Evolutionary conservation across 2,113 vertebrate genomes (phyloP).

Genomic region (Mormyrus lacerda): DNA sequence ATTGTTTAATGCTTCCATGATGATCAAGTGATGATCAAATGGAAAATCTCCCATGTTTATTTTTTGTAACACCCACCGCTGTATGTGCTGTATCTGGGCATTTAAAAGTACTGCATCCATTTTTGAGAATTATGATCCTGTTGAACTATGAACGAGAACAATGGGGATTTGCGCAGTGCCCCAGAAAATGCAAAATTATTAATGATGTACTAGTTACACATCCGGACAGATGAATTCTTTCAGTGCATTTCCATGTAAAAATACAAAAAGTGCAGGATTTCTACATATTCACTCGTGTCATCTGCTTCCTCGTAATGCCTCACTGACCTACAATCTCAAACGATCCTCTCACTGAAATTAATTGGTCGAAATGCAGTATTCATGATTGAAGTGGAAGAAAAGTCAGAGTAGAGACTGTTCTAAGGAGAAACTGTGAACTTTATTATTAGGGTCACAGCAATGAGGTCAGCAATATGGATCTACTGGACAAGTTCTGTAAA

Average conservation of each 20-base stretch:
- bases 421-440: not conserved
- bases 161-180: not conserved
- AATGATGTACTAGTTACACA: not conserved
- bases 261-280: not conserved
- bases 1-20: not conserved
- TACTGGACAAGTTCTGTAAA: not conserved
- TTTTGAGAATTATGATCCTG: not conserved
- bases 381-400: not conserved
- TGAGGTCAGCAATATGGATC: not conserved
- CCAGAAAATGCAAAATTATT: constrained; percentile 5
- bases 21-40: too few relatives aligned
- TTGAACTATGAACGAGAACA: not conserved
- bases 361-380: not conserved
- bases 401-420: not conserved
- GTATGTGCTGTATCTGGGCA: not conserved
- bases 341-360: not conserved
- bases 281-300: not conserved
- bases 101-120: not conserved
- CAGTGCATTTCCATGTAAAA: constrained; percentile 4
- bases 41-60: not conserved
- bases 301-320: not conserved
- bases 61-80: not conserved
- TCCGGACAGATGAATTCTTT: constrained; percentile 1
- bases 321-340: not conserved
- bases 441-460: not conserved